Percentiles rank a stretch among this genome's conserved stretches.
Evolutionary conservation across 2,797 vertebrate genomes (phyloP).

Genomic region (Momotus momota): DNA sequence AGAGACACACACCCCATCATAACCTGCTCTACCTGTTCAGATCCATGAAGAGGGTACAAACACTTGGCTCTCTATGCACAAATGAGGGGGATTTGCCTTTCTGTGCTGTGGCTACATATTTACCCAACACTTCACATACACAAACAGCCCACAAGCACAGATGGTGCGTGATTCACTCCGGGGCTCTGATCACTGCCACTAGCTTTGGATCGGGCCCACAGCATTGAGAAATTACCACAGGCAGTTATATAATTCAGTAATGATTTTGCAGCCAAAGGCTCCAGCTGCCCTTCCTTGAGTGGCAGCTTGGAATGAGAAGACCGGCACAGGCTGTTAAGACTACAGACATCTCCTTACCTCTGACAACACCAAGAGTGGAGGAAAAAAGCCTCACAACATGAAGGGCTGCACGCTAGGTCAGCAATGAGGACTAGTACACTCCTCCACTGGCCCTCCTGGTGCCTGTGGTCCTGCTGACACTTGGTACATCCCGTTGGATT

Average conservation of each 20-base stretch:
- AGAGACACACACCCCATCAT: neutral
- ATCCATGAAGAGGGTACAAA: neutral
- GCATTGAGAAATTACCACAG: neutral
- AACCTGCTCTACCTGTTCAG: neutral
- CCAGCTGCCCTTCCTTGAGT: slow-evolving; percentile 13
- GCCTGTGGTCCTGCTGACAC: neutral
- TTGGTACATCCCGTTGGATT: neutral
- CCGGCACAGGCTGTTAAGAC: neutral
- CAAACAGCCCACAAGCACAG: slow-evolving; percentile 54
- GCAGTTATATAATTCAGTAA: neutral
- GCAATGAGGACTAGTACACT: neutral
- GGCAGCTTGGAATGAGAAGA: neutral
- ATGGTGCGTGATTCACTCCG: slow-evolving; percentile 57
- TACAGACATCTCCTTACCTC: neutral
- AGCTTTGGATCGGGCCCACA: neutral
- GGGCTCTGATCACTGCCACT: neutral
- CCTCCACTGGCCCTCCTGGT: neutral
- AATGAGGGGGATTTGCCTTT: neutral
- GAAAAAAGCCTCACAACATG: neutral
- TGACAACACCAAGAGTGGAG: neutral
- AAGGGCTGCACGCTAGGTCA: neutral
- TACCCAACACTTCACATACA: slow-evolving; percentile 20
- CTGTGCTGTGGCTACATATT: slow-evolving; percentile 35
- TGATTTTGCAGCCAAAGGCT: slow-evolving; percentile 20
- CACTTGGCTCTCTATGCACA: neutral